phyloP scores from a whole-genome alignment of 30 jellyfish, hydroid and myxozoan species.

The Calvadosia cruxmelitensis region DNA sequence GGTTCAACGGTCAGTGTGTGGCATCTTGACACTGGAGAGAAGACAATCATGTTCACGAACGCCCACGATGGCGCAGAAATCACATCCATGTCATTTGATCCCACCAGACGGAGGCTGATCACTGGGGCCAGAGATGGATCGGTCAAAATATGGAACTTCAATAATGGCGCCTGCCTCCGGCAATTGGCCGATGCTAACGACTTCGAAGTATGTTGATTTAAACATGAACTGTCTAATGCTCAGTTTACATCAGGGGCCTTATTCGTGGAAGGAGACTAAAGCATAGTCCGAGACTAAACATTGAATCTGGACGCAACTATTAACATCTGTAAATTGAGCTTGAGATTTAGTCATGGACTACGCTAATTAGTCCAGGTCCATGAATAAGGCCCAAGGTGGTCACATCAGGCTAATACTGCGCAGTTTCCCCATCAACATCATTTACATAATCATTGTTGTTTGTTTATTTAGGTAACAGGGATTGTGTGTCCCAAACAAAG shows the following conservation, averaged over 20 bases:
- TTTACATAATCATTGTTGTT: too few relatives aligned
- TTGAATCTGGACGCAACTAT: too few relatives aligned
- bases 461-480: slow-evolving; percentile 46
- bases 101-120: slow-evolving; percentile 63
- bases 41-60: slow-evolving; percentile 55
- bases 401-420: too few relatives aligned
- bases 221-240: too few relatives aligned
- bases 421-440: too few relatives aligned
- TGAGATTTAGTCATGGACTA: too few relatives aligned
- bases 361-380: too few relatives aligned
- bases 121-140: slow-evolving; percentile 83
- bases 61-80: slow-evolving; percentile 79
- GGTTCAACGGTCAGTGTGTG: slow-evolving; percentile 77
- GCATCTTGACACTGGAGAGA: slow-evolving; percentile 90
- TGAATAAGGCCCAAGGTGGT: too few relatives aligned
- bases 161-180: slow-evolving; percentile 80
- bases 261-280: too few relatives aligned
- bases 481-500: slow-evolving; percentile 78
- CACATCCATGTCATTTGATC: slow-evolving; percentile 79
- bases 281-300: too few relatives aligned
- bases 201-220: slow-evolving; percentile 61
- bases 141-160: slow-evolving; percentile 78
- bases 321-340: too few relatives aligned
- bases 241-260: too few relatives aligned
- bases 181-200: slow-evolving; percentile 42